Evolutionary conservation across 2,113 vertebrate genomes (phyloP), one percentile per base, ranked within the genome.

Genomic region (Cavia aperea): DNA sequence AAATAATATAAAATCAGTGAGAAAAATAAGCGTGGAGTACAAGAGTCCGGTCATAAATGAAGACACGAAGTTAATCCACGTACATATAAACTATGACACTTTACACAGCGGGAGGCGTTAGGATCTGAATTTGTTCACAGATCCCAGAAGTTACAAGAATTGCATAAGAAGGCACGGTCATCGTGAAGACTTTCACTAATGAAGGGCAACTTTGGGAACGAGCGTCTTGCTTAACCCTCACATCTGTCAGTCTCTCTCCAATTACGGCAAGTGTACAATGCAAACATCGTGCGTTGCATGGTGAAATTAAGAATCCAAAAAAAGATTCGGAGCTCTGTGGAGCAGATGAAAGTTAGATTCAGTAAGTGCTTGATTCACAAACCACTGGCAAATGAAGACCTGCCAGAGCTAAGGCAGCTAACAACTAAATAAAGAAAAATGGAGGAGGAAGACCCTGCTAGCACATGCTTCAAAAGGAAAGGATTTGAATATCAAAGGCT

Each of bases 401-500:
- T 24, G 89, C 31, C 77, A 87, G 90, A 86, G 60, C 79, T 81
- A 56, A 77, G 72, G n/a, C 78, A 88, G 92, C 84, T 95, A 94
- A 92, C 88, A 88, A 88, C 88, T 93, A 91, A 95, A 85, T 94
- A 89, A 93, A 88, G 93, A 90, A 58, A 93, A 95, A 66, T 79
- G 84, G 83, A 87, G 77, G 77, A 91, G 77, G 83, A 96, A 92
- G 93, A 94, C 72, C 49, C 24, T 23, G 49, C 85, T 85, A 81
- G 70, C 19, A 10, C 33, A 21, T 2, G 78, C 94, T 96, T 97
- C 94, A 95, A 95, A 97, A 94, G 91, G 5, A 0, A 63, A 79
- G 56, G 33, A 96, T 95, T 95, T 96, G 91, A 96, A 97, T 97
- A 96, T 96, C 96, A 97, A 97, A 97, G 89, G 77, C 87, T 65